Conservation (phyloP, 2,113 vertebrate genomes). For the Scortum barcoo region DNA sequence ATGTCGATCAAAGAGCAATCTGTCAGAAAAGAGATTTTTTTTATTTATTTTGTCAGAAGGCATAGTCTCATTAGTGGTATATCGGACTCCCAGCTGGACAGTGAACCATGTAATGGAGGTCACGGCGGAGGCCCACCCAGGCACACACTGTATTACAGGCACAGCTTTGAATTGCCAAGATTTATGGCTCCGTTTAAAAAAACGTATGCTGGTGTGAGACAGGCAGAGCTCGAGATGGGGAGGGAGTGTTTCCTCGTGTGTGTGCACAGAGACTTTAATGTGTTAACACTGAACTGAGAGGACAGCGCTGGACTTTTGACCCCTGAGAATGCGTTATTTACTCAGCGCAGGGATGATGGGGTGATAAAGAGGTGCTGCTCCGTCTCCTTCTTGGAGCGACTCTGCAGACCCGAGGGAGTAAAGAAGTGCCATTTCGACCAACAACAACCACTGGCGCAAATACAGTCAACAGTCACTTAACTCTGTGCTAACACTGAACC, state of each 20-base stretch:
- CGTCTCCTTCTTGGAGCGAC: conserved; percentile 47
- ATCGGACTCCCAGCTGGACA: conserved; percentile 19
- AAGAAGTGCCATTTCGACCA: conserved; percentile 19
- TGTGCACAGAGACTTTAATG: conserved; percentile 31
- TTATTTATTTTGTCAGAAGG: not conserved
- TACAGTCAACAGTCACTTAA: conserved; percentile 27
- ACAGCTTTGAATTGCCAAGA: conserved; percentile 26
- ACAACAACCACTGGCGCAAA: conserved; percentile 1
- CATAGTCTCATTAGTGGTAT: conserved; percentile 1
- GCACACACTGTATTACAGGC: not conserved
- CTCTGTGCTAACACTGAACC: not conserved
- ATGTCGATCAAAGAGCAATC: conserved; percentile 43
- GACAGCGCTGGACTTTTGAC: conserved; percentile 72
- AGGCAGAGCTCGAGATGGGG: not conserved
- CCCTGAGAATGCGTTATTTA: conserved; percentile 57
- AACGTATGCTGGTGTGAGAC: conserved; percentile 3
- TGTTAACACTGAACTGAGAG: conserved; percentile 42
- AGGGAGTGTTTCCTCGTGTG: conserved; percentile 1
- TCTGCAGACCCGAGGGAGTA: conserved; percentile 22
- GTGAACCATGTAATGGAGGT: conserved; percentile 36
- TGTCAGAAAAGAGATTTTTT: not conserved
- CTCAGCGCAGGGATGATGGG: conserved; percentile 62
- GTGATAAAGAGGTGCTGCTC: conserved; percentile 66
- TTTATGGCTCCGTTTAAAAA: conserved; percentile 24
- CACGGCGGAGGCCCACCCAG: conserved; percentile 22